Base-by-base conservation (phyloP, 2,888 invertebrate species). In the Dysmachus trigonus region DNA sequence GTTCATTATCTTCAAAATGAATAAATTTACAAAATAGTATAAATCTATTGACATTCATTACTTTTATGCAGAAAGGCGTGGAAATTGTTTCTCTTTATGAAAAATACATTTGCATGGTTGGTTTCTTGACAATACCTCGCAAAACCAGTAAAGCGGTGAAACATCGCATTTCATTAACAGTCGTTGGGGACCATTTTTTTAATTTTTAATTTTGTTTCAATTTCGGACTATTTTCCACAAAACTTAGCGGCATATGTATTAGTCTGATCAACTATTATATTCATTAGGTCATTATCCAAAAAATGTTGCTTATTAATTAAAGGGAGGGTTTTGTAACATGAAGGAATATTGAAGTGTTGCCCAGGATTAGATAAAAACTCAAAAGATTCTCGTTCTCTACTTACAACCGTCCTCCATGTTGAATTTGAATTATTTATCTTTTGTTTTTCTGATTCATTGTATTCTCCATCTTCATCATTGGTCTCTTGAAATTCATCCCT, bases 21-120 rank as follows among this genome's bases (percentile, higher is more conserved):
- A 79, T 22, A 79, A 53, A 79, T 79, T 79, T 79, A 79, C 79
- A 79, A 1, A 51, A 1, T n/a, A 79, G 27, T 47, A 51, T 4
- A 51, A 79, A 79, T 79, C 79, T 41, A 47, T 27, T 22, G 5
- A 13, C 0, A 47, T 41, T 22, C 22, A 79, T 79, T 51, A 79
- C 53, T 79, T 79, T 79, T 30, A 2, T 10, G n/a, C 47, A 53
- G 31, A 51, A 53, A 22, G 31, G 79, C 2, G 51, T 79, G 7
- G 15, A 15, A 30, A 51, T 51, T 3, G n/a, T 15, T 51, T 79
- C 53, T 51, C 30, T 22, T 79, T 22, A 51, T 6, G 77, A 77
- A 77, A 77, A 77, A 18, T 77, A 77, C 10, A n/a, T 13, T 1
- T 77, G 41, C 41, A 77, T 41, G 2, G 38, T 10, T 77, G 38